Base-by-base conservation (phyloP, 2,888 invertebrate species). In the Conus canariensis region DNA sequence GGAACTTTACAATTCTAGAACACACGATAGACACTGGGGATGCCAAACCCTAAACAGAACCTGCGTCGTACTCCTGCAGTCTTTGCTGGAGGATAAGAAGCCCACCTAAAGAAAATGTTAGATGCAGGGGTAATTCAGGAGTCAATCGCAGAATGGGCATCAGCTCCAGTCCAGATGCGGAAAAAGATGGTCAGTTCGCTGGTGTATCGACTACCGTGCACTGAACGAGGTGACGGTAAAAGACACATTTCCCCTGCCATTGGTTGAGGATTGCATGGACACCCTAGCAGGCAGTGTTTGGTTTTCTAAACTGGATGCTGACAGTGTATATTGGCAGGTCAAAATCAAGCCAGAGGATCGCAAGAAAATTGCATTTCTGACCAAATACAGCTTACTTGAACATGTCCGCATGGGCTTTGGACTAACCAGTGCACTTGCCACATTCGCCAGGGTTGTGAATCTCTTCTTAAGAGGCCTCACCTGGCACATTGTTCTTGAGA, bases 341-440 rank as follows among this genome's bases (percentile, higher is more conserved):
- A 10, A 77, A 16, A 85, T 92, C 7, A 77, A 90, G 22, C 22
- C 85, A 30, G 85, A 88, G 16, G 90, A 92, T 45, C 14, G 91
- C 56, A 85, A 90, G 22, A 93, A 93, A 80, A 93, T 92, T 0
- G 91, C 92, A 0, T 93, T 93, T 86, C 90, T 91, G 19, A 92
- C 93, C 0, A 92, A 91, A 67, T 90, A 90, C 82, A 92, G 93
- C 0, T 85, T 93, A 16, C 92, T 89, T 83, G 92, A 94, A 88
- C 90, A 88, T 90, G 70, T 86, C 8, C 59, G 89, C 14, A 93
- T 93, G 93, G 86, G 88, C 3, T 91, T 93, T 87, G 92, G 94
- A 0, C 86, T 93, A 5, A 91, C 91, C 45, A 92, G 92, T 80
- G 92, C 93, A 10, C 93, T 92, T 14, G 92, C 92, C 3, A 93